These are phyloP conservation scores for Eupithecia dodoneata DNA, from an alignment of 2,888 invertebrate genomes.

Conservation along the genomic window DNA sequence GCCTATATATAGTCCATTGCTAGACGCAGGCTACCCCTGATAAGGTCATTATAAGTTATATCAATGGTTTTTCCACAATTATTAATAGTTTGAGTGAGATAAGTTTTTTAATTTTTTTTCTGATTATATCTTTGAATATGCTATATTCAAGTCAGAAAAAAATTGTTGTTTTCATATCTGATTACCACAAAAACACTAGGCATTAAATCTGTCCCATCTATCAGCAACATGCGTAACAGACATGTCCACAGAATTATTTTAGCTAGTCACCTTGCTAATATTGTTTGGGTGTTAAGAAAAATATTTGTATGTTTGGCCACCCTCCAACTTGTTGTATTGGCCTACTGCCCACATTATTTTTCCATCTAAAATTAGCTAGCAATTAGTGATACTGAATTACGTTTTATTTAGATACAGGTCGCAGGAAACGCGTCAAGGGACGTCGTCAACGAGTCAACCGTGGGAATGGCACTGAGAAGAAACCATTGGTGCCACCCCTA, in stretches of 20 bases:
- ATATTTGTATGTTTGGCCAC: slow-evolving; percentile 52
- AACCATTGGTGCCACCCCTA: slow-evolving; percentile 49
- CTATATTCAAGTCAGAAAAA: not conserved
- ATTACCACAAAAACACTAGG: slow-evolving; percentile 7
- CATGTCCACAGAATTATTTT: slow-evolving; percentile 32
- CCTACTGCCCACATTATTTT: slow-evolving; percentile 51
- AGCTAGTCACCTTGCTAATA: slow-evolving; percentile 39
- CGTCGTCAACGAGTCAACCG: slow-evolving; percentile 61
- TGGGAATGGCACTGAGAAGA: slow-evolving; percentile 53
- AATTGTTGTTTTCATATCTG: not conserved
- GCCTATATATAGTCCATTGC: no score
- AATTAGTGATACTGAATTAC: slow-evolving; percentile 52
- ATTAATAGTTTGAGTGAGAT: no score
- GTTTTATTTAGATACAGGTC: slow-evolving; percentile 67
- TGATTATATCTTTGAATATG: not conserved
- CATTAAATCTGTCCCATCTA: slow-evolving; percentile 19
- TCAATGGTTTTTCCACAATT: not conserved
- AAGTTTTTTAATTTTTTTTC: no score
- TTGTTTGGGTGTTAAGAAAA: slow-evolving; percentile 34
- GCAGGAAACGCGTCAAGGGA: slow-evolving; percentile 58
- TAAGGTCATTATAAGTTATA: not conserved
- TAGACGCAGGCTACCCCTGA: no score
- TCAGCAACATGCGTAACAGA: slow-evolving; percentile 17
- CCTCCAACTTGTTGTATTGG: slow-evolving; percentile 54
- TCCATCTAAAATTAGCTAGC: slow-evolving; percentile 51